A percentile compares a stretch with the other conserved stretches of the same genome.
phyloP scores from a whole-genome alignment of 2,888 invertebrate species.

The Hirtodrosophila duncani region DNA sequence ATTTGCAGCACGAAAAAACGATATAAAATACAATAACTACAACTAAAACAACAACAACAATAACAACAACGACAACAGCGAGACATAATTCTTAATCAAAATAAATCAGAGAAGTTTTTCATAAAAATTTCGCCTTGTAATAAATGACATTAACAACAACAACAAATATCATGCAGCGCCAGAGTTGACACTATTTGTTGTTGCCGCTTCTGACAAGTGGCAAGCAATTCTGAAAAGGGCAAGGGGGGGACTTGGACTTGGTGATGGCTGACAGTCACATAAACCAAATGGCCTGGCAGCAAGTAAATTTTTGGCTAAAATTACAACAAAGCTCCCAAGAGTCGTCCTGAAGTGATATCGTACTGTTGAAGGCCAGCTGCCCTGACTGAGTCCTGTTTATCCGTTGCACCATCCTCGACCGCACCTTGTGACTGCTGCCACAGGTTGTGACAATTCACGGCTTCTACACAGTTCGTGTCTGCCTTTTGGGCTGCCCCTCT shows the following conservation, averaged over 20 bases:
- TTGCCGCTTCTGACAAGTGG: slow-evolving; percentile 1
- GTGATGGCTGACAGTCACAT: slow-evolving; percentile 19
- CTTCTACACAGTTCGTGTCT: slow-evolving; percentile 32
- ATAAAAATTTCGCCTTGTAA: slow-evolving; percentile 38
- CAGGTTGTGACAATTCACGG: slow-evolving; percentile 63
- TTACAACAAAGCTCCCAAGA: too few species aligned
- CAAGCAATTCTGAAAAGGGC: too few species aligned
- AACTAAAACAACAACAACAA: neutral
- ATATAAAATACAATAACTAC: too few species aligned
- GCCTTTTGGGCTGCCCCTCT: neutral
- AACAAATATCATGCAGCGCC: slow-evolving; percentile 31
- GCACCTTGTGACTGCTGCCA: slow-evolving; percentile 19
- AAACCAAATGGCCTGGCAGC: slow-evolving; percentile 42
- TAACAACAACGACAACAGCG: neutral
- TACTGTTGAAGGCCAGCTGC: slow-evolving; percentile 17
- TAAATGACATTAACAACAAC: slow-evolving; percentile 34
- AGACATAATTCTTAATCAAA: slow-evolving; percentile 41
- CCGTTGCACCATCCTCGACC: neutral
- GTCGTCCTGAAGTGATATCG: too few species aligned
- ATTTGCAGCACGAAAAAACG: too few species aligned
- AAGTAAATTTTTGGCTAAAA: too few species aligned
- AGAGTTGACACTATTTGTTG: slow-evolving; percentile 29
- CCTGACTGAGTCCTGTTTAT: neutral
- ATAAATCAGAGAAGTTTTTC: slow-evolving; percentile 49
- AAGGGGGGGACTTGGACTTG: neutral